Percentiles rank a stretch among this genome's conserved stretches.
Conservation (phyloP, 2,113 vertebrate genomes). For the Dendropsophus ebraccatus region DNA sequence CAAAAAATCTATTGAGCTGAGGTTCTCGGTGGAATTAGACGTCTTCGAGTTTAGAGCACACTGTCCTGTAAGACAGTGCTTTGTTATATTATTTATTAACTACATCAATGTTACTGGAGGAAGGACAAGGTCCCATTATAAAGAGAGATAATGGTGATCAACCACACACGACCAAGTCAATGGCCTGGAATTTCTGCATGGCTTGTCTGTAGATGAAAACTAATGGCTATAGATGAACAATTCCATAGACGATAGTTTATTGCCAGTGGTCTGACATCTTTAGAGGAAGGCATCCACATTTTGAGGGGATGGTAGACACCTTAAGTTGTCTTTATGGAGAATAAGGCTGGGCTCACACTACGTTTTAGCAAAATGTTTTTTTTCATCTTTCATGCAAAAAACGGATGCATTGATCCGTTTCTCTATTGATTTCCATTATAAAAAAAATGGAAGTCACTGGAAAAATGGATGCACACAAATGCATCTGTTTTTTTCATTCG, state of each 20-base stretch:
- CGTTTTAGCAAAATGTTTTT: background rate
- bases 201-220: background rate
- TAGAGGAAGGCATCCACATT: background rate
- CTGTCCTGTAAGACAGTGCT: conserved; percentile 8
- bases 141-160: background rate
- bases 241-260: background rate
- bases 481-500: too few relatives aligned
- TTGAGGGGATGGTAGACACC: background rate
- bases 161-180: conserved; percentile 24
- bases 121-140: background rate
- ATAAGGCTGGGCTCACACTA: too few relatives aligned
- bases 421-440: too few relatives aligned
- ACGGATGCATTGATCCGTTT: too few relatives aligned
- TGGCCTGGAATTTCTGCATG: background rate
- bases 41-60: background rate
- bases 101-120: background rate
- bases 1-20: conserved; percentile 15
- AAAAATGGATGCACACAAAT: too few relatives aligned
- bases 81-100: conserved; percentile 38
- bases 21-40: background rate
- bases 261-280: too few relatives aligned
- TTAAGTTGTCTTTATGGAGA: background rate
- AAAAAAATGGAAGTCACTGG: too few relatives aligned
- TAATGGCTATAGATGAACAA: background rate
- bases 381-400: too few relatives aligned